These are phyloP conservation scores for Anthoscopus minutus DNA, from an alignment of 2,113 vertebrate genomes.

Conservation along the genomic window DNA sequence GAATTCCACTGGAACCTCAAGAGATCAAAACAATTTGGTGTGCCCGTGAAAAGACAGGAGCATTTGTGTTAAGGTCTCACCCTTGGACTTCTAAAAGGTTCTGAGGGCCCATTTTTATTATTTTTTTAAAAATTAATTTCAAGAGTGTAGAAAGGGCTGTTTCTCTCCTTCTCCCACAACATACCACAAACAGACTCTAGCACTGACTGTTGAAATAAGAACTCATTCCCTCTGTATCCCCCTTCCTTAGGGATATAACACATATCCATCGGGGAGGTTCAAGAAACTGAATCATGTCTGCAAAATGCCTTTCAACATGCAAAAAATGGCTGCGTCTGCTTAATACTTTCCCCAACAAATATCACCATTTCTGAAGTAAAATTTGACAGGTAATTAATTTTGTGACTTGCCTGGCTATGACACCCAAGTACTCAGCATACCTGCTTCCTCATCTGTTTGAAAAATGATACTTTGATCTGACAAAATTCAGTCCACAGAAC, in stretches of 20 bases:
- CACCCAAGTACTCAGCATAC: background rate
- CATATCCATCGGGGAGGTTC: fast-evolving
- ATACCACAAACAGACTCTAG: background rate
- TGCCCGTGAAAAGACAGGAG: background rate
- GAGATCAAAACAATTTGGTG: background rate
- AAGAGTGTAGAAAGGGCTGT: background rate
- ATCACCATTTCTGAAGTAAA: background rate
- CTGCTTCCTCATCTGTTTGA: background rate
- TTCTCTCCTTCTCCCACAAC: background rate
- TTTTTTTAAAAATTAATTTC: background rate
- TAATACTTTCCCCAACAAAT: background rate
- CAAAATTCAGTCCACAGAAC: background rate
- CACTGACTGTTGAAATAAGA: background rate
- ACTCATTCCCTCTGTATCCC: background rate
- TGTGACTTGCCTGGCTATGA: background rate
- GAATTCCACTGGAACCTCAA: background rate
- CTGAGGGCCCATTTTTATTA: background rate
- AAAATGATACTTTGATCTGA: background rate
- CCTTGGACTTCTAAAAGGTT: background rate
- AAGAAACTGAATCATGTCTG: background rate
- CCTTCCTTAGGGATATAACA: background rate
- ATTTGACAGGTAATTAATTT: background rate
- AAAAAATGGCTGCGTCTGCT: background rate
- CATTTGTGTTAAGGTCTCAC: background rate
- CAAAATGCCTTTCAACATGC: background rate